These are phyloP conservation scores for Anthonomus grandis DNA, from an alignment of 1,140 invertebrate genomes.

Conservation along the genomic window DNA sequence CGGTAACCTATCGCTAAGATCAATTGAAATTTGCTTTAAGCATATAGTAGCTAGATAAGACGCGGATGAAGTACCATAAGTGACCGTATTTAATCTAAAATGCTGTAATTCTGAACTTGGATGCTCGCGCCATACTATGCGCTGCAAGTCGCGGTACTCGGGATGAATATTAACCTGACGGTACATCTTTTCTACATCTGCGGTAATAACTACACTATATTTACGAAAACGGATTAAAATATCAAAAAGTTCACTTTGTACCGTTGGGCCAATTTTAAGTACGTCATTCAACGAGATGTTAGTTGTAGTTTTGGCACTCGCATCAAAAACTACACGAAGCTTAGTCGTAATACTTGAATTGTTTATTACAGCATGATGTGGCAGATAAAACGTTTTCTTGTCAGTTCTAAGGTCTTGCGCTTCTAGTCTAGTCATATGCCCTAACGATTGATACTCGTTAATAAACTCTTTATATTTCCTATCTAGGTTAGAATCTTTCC, in stretches of 20 bases:
- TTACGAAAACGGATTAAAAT: conserved; percentile 49
- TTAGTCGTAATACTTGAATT: conserved; percentile 1
- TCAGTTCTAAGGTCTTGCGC: not conserved
- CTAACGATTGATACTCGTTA: conserved; percentile 17
- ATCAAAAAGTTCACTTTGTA: conserved; percentile 44
- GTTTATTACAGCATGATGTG: conserved; percentile 14
- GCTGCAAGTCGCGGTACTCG: not conserved
- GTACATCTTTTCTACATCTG: conserved; percentile 49
- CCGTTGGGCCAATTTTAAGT: conserved; percentile 30
- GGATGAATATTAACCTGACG: conserved; percentile 32
- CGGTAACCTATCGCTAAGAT: conserved; percentile 30
- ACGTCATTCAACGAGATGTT: conserved; percentile 30
- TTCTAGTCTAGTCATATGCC: conserved; percentile 6
- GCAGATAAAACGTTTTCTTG: not conserved
- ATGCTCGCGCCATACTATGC: not conserved
- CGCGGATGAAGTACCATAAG: too few relatives aligned
- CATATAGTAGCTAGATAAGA: conserved; percentile 43
- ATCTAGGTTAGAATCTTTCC: conserved; percentile 8
- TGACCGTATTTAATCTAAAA: conserved; percentile 13
- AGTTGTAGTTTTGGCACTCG: conserved; percentile 35
- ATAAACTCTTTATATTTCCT: conserved; percentile 13
- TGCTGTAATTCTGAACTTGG: not conserved
- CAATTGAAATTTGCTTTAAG: conserved; percentile 34
- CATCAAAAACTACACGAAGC: conserved; percentile 40
- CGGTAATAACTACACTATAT: conserved; percentile 42